Percentiles rank a stretch among this genome's conserved stretches.
Conservation (phyloP, 2,113 vertebrate species). For the Oceanites oceanicus region DNA sequence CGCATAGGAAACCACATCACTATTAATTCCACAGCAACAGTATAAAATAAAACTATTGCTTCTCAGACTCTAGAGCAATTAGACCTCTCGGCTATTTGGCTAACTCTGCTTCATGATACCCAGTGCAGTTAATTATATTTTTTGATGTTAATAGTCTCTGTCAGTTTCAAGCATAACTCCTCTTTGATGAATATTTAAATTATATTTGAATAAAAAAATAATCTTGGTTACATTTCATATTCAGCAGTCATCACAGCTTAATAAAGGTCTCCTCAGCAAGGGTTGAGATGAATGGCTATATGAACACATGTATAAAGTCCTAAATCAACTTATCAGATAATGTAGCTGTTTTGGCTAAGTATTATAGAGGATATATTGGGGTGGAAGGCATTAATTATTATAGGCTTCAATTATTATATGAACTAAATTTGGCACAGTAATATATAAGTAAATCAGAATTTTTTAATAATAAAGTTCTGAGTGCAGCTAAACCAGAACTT, state of each 20-base stretch:
- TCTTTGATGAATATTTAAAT: conserved; percentile 90
- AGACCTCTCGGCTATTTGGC: conserved; percentile 82
- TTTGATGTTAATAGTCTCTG: conserved; percentile 86
- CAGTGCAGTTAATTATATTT: conserved; percentile 85
- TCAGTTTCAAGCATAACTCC: conserved; percentile 83
- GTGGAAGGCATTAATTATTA: conserved; percentile 33
- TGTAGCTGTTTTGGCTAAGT: conserved; percentile 49
- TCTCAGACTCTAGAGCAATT: conserved; percentile 76
- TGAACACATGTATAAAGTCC: conserved; percentile 63
- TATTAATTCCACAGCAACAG: conserved; percentile 79
- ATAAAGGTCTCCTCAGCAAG: conserved; percentile 76
- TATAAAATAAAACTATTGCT: conserved; percentile 77
- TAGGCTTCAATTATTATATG: neutral
- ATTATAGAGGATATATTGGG: conserved; percentile 10
- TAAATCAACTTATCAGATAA: conserved; percentile 69
- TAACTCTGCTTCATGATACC: conserved; percentile 81
- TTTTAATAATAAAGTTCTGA: conserved; percentile 16
- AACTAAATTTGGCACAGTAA: conserved; percentile 16
- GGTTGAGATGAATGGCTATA: conserved; percentile 72
- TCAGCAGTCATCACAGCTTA: conserved; percentile 80
- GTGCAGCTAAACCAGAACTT: neutral
- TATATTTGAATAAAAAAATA: conserved; percentile 88
- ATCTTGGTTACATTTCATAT: conserved; percentile 85
- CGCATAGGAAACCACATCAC: conserved; percentile 79
- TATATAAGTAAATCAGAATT: conserved; percentile 21